Evolutionary conservation across 2,113 vertebrate genomes (phyloP).

Genomic region (Eira barbara): DNA sequence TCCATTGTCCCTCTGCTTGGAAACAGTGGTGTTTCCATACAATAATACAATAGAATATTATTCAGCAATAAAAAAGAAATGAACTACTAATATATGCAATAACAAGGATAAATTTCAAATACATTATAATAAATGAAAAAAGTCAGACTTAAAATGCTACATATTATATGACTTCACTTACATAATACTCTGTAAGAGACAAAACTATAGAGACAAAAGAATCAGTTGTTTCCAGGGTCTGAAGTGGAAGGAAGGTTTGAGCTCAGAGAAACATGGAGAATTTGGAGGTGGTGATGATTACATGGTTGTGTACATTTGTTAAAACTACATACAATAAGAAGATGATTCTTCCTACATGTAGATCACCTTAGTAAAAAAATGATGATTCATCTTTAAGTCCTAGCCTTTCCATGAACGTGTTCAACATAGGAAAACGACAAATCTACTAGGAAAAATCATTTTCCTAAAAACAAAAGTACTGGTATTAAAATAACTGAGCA

Average conservation of each 20-base stretch:
- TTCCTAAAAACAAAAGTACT: neutral
- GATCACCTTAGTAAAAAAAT: neutral
- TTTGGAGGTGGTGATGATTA: too few relatives aligned
- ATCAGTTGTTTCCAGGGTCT: neutral
- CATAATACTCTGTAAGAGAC: neutral
- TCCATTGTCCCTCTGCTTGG: neutral
- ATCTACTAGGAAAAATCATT: neutral
- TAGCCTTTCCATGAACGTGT: neutral
- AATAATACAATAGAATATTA: neutral
- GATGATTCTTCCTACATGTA: neutral
- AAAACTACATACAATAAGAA: neutral
- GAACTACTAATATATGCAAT: neutral
- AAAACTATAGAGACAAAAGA: neutral
- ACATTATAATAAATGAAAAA: neutral
- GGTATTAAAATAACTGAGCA: neutral
- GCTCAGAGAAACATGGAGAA: neutral
- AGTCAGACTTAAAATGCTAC: neutral
- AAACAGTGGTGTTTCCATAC: neutral
- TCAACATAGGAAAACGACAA: neutral
- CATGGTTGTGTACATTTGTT: accelerated
- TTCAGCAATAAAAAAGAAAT: neutral
- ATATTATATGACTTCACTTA: neutral
- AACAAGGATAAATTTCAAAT: neutral
- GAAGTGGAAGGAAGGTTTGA: neutral
- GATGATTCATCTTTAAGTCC: neutral